phyloP scores from a whole-genome alignment of 2,797 vertebrate species.

The Schizothorax lantsangensis region DNA sequence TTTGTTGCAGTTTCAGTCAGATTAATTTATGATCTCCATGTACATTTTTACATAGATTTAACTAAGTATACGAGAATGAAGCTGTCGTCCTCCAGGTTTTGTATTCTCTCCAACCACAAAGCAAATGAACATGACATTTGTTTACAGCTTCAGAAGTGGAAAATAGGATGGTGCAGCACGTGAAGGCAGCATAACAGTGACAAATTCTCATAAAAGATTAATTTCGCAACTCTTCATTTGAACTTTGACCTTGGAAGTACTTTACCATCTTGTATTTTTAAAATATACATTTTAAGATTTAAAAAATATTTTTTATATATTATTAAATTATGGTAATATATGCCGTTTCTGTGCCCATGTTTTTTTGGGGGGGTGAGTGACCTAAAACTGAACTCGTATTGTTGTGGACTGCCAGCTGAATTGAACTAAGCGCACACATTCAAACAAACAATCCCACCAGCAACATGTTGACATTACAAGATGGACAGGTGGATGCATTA shows the following conservation, averaged over 20 bases:
- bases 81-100: neutral
- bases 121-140: neutral
- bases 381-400: neutral
- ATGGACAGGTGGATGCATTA: slow-evolving; percentile 77
- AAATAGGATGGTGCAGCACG: neutral
- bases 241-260: neutral
- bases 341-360: neutral
- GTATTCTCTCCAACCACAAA: neutral
- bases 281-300: neutral
- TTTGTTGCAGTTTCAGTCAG: neutral
- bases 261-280: neutral
- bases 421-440: neutral
- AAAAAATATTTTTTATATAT: neutral
- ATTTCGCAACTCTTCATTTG: neutral
- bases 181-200: neutral
- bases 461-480: slow-evolving; percentile 71
- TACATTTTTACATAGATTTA: neutral
- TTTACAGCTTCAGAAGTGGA: neutral
- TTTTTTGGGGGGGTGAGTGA: neutral
- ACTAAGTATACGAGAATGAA: neutral
- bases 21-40: neutral
- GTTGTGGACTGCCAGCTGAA: neutral
- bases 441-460: slow-evolving; percentile 59
- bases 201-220: neutral
- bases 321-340: neutral